These are phyloP conservation scores for Elgaria multicarinata DNA, from an alignment of 2,113 vertebrate species.

Conservation along the genomic window DNA sequence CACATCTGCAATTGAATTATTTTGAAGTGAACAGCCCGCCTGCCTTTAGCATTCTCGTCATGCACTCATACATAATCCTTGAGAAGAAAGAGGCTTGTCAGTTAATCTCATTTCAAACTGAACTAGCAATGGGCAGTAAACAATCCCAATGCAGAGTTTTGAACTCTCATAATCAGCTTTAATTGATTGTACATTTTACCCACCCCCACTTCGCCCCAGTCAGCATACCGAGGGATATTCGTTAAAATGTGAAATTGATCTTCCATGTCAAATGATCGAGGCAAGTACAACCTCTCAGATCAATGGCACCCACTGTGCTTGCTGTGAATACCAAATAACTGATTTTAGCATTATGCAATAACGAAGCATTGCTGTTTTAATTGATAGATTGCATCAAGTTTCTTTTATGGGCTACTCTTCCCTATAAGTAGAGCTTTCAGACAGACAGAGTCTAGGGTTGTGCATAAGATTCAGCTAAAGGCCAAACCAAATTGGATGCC, in stretches of 20 bases:
- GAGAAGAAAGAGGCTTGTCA: conserved; percentile 40
- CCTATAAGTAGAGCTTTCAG: conserved; percentile 19
- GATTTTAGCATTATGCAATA: not conserved
- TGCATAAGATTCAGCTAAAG: too few species aligned
- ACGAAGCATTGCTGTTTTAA: conserved; percentile 4
- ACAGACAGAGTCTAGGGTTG: not conserved
- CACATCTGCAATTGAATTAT: not conserved
- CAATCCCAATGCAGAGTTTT: conserved; percentile 19
- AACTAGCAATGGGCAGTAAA: conserved; percentile 45
- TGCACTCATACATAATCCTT: conserved; percentile 21
- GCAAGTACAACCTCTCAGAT: conserved; percentile 5
- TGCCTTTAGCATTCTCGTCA: conserved; percentile 39
- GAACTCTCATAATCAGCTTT: conserved; percentile 38
- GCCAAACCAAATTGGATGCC: too few species aligned
- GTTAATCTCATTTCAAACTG: conserved; percentile 32
- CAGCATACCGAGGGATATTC: not conserved
- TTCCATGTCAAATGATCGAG: not conserved
- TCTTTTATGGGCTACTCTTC: conserved; percentile 27
- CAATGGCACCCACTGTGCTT: not conserved
- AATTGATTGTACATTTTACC: conserved; percentile 43
- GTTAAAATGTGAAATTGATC: conserved; percentile 8
- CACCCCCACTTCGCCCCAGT: not conserved
- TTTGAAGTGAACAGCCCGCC: not conserved
- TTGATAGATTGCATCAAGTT: conserved; percentile 24
- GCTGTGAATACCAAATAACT: conserved; percentile 9